phyloP scores from a whole-genome alignment of 2,888 invertebrate species.

The Pilophorus perplexus region DNA sequence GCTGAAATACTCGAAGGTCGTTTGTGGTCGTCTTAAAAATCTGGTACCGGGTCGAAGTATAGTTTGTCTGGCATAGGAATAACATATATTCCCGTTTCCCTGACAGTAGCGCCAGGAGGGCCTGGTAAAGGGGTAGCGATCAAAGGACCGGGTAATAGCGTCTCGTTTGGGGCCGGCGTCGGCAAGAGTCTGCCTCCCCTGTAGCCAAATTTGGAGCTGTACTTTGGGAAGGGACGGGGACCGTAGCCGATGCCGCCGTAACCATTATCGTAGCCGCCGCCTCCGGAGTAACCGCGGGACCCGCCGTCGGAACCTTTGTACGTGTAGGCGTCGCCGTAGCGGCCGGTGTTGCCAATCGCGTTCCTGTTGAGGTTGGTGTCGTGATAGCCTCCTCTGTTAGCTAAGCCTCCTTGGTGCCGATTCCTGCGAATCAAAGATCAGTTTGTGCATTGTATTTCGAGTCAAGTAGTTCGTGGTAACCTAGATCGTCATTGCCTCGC shows the following conservation, averaged over 20 bases:
- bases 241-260: conserved; percentile 41
- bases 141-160: not conserved
- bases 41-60: conserved; percentile 46
- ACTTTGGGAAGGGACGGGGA: conserved; percentile 1
- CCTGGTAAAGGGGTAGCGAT: not conserved
- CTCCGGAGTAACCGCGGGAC: conserved; percentile 45
- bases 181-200: conserved; percentile 27
- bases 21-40: conserved; percentile 3
- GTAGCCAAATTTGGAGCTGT: not conserved
- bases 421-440: conserved; percentile 44
- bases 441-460: too few species aligned
- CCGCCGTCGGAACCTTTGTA: conserved; percentile 47
- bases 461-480: too few species aligned
- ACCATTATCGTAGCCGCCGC: conserved; percentile 43
- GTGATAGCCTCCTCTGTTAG: conserved; percentile 48
- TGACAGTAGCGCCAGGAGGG: conserved; percentile 27
- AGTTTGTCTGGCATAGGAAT: conserved; percentile 48
- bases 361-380: conserved; percentile 48
- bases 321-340: conserved; percentile 48
- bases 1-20: too few species aligned
- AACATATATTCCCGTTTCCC: conserved; percentile 46
- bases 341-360: conserved; percentile 46
- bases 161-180: conserved; percentile 21
- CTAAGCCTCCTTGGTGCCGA: conserved; percentile 49
- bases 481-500: too few species aligned